Conservation (phyloP, 2,797 vertebrate genomes). For the Sebastes goodei region DNA sequence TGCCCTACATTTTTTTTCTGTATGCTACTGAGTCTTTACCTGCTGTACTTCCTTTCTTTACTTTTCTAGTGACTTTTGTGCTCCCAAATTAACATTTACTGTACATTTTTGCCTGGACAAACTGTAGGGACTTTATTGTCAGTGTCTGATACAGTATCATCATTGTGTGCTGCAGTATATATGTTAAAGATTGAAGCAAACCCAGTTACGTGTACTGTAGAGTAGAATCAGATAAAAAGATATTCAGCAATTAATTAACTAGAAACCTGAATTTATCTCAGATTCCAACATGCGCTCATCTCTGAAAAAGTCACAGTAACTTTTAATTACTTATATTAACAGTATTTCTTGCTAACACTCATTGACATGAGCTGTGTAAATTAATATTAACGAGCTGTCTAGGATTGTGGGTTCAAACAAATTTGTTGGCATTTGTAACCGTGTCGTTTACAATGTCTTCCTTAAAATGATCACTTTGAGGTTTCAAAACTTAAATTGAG, state of each 20-base stretch:
- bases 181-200: background rate
- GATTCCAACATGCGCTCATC: background rate
- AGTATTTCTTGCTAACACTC: too few relatives aligned
- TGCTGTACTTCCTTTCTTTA: background rate
- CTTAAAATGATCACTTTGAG: too few relatives aligned
- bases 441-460: background rate
- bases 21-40: background rate
- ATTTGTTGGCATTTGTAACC: background rate
- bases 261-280: background rate
- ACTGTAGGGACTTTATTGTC: background rate
- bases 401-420: background rate
- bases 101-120: background rate
- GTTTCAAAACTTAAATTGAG: too few relatives aligned
- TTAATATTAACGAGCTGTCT: background rate
- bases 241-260: background rate
- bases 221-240: background rate
- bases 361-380: too few relatives aligned
- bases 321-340: too few relatives aligned
- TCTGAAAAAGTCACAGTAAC: too few relatives aligned
- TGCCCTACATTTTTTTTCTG: background rate
- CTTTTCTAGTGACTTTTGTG: background rate
- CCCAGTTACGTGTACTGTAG: background rate
- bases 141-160: background rate
- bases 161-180: background rate
- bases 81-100: background rate